Conservation (phyloP, 2,888 invertebrate genomes). For the Mactromeris polynyma region DNA sequence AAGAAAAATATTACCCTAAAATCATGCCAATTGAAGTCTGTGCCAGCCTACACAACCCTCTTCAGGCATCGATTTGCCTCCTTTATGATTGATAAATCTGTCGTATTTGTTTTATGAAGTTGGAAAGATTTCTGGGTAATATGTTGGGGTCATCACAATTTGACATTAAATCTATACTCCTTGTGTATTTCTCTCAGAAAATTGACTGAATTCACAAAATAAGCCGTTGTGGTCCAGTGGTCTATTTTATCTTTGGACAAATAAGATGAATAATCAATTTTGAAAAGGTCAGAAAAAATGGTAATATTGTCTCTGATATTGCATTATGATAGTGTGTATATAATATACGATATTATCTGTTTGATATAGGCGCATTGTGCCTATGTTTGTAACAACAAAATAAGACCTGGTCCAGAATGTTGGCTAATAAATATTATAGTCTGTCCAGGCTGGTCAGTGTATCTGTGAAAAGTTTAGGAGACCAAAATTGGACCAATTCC, state of each 20-base stretch:
- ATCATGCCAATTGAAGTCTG: not conserved
- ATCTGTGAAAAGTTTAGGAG: too few species aligned
- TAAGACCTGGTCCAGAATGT: too few species aligned
- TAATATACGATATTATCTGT: not conserved
- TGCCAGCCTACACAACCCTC: not conserved
- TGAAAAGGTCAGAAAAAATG: conserved; percentile 6
- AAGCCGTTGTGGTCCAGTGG: not conserved
- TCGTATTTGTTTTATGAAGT: conserved; percentile 4
- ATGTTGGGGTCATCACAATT: not conserved
- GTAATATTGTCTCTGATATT: not conserved
- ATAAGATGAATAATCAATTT: not conserved
- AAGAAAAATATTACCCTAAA: not conserved
- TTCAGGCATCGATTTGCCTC: not conserved
- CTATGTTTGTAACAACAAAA: too few species aligned
- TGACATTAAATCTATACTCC: conserved; percentile 13
- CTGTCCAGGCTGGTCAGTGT: too few species aligned
- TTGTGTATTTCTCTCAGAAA: not conserved
- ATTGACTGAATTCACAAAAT: not conserved
- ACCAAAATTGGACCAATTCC: too few species aligned
- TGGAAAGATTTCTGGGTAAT: not conserved
- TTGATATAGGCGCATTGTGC: not conserved
- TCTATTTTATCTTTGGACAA: not conserved
- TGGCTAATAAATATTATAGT: too few species aligned
- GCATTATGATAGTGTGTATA: too few species aligned
- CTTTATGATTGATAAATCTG: not conserved